A percentile compares a stretch with the other conserved stretches of the same genome.
These are phyloP conservation scores for Crypturellus undulatus DNA, from an alignment of 2,113 vertebrate species.

Conservation along the genomic window DNA sequence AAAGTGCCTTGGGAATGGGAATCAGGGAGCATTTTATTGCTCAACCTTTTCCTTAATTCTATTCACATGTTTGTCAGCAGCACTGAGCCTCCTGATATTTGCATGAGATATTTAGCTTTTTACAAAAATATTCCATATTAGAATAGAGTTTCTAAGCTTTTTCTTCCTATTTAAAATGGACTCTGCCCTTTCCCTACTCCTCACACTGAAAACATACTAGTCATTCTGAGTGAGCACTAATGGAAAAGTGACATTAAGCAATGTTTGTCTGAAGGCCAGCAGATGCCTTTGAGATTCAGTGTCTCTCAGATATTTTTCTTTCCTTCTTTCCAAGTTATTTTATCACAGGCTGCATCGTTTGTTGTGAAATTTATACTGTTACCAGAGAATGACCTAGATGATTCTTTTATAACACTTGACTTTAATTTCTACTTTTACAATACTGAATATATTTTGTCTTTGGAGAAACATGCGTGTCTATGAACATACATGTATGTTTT, in stretches of 20 bases:
- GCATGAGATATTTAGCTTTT: not conserved
- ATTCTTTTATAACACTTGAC: not conserved
- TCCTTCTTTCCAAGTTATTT: not conserved
- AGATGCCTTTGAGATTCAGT: not conserved
- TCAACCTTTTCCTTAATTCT: not conserved
- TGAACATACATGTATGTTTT: not conserved
- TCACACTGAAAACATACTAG: not conserved
- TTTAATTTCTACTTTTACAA: not conserved
- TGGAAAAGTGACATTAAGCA: not conserved
- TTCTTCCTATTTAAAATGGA: not conserved
- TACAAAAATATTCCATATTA: not conserved
- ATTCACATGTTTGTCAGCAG: conserved; percentile 24
- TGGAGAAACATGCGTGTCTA: not conserved
- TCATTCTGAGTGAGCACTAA: not conserved
- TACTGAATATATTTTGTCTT: not conserved
- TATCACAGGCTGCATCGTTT: not conserved
- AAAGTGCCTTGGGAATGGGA: not conserved
- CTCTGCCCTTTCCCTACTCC: not conserved
- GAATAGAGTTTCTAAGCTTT: not conserved
- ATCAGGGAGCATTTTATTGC: not conserved
- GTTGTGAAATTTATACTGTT: not conserved
- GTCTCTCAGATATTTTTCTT: not conserved
- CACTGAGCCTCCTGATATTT: not conserved
- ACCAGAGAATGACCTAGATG: not conserved
- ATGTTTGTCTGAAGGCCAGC: not conserved